These are phyloP conservation scores for Boloria selene DNA, from an alignment of 2,888 invertebrate species.

Conservation along the genomic window DNA sequence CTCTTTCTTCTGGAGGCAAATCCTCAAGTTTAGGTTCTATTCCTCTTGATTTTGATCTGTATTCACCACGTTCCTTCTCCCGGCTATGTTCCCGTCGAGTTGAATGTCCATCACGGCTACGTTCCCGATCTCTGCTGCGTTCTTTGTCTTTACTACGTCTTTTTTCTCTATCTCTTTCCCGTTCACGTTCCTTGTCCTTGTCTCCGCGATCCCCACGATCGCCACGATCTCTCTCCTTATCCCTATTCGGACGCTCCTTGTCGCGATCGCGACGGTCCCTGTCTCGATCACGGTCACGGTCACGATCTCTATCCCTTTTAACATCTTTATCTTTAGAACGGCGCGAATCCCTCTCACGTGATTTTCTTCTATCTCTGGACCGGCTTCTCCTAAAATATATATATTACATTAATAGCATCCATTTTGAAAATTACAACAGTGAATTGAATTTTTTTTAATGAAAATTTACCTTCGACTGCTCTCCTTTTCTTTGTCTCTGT, in stretches of 20 bases:
- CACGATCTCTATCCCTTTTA: slow-evolving; percentile 62
- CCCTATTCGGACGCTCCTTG: background rate
- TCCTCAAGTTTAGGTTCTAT: slow-evolving; percentile 85
- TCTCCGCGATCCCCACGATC: slow-evolving; percentile 30
- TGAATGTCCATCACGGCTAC: slow-evolving; percentile 45
- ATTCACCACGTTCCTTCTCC: slow-evolving; percentile 67
- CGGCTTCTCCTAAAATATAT: slow-evolving; percentile 62
- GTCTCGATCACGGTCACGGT: slow-evolving; percentile 49
- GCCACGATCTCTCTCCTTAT: background rate
- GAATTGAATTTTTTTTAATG: too few relatives aligned
- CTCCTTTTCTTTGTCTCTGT: slow-evolving; percentile 74
- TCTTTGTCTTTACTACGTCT: slow-evolving; percentile 50
- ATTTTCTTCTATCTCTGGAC: slow-evolving; percentile 75
- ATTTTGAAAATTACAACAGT: too few relatives aligned
- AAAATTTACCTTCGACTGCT: slow-evolving; percentile 62
- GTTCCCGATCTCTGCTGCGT: slow-evolving; percentile 48
- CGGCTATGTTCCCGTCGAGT: slow-evolving; percentile 49
- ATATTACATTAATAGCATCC: too few relatives aligned
- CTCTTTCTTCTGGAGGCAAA: slow-evolving; percentile 97
- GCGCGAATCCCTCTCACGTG: slow-evolving; percentile 83
- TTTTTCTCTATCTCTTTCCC: slow-evolving; percentile 44
- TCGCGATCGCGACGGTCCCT: slow-evolving; percentile 40
- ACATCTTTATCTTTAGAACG: slow-evolving; percentile 82
- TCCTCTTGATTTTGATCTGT: slow-evolving; percentile 76
- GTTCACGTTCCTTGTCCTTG: slow-evolving; percentile 46